Conservation (phyloP, 30 jellyfish, hydroid and myxozoan species). For the Rhopilema esculentum region DNA sequence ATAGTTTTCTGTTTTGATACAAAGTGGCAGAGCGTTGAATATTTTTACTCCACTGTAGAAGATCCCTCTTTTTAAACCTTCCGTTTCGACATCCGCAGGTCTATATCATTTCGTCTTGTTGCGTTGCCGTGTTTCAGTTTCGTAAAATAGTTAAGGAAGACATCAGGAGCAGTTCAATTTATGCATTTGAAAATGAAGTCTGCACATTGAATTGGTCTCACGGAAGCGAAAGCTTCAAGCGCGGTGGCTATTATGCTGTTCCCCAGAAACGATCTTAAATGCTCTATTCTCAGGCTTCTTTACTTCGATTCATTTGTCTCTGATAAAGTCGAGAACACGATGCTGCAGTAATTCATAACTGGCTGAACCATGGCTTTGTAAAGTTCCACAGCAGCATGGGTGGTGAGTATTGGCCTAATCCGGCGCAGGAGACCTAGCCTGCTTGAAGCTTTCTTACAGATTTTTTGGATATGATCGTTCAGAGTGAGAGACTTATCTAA, state of each 20-base stretch:
- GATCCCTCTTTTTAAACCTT: no score
- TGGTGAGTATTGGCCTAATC: conserved; percentile 43
- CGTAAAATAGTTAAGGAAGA: conserved; percentile 54
- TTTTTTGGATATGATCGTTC: conserved; percentile 58
- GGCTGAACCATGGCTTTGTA: conserved; percentile 31
- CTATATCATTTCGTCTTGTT: no score
- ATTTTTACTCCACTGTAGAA: no score
- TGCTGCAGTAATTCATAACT: conserved; percentile 22
- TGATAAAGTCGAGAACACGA: conserved; percentile 27
- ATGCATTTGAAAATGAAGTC: conserved; percentile 53
- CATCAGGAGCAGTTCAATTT: conserved; percentile 64
- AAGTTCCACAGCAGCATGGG: conserved; percentile 34
- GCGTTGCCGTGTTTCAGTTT: conserved; percentile 50
- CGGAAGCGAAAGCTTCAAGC: conserved; percentile 59
- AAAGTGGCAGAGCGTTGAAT: no score
- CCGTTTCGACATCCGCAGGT: no score
- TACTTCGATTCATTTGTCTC: conserved; percentile 38
- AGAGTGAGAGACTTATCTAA: conserved; percentile 36
- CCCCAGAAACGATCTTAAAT: conserved; percentile 33
- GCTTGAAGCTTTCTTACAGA: no score
- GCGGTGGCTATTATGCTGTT: no score
- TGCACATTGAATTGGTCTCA: conserved; percentile 45
- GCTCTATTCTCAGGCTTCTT: conserved; percentile 48
- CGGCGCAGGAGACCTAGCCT: conserved; percentile 60
- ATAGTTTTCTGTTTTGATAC: no score